Evolutionary conservation across 2,113 vertebrate genomes (phyloP).

Genomic region (Stigmatopora nigra): DNA sequence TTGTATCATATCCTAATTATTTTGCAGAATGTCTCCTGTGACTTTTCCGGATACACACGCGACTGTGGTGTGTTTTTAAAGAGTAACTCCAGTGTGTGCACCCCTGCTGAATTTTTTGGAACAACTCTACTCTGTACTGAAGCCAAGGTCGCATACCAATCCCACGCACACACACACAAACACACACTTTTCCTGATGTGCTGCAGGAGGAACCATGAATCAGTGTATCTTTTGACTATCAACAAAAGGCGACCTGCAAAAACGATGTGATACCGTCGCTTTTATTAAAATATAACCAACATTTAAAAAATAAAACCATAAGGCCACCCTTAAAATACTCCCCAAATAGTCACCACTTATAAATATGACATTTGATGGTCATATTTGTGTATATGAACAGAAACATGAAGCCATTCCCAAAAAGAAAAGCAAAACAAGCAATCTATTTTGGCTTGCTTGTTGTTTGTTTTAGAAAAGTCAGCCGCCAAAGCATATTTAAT

Average conservation of each 20-base stretch:
- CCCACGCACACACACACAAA: slow-evolving; percentile 24
- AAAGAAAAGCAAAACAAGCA: neutral
- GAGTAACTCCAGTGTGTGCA: slow-evolving; percentile 30
- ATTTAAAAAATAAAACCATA: neutral
- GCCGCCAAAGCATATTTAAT: too few relatives aligned
- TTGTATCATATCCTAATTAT: neutral
- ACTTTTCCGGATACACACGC: slow-evolving; percentile 18
- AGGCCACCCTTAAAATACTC: neutral
- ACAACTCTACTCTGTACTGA: slow-evolving; percentile 42
- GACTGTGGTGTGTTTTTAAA: slow-evolving; percentile 20
- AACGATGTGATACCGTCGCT: neutral
- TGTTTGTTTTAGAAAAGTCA: too few relatives aligned
- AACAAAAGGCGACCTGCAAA: slow-evolving; percentile 16
- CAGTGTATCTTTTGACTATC: slow-evolving; percentile 20
- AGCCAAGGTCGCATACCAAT: slow-evolving; percentile 54
- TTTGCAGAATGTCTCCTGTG: neutral
- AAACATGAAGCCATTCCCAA: neutral
- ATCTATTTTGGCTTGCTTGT: neutral
- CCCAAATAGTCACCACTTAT: neutral
- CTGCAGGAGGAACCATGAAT: slow-evolving; percentile 26
- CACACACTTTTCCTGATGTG: slow-evolving; percentile 14
- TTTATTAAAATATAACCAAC: neutral
- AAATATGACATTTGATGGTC: neutral
- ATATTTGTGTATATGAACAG: neutral
- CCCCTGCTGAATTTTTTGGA: slow-evolving; percentile 45